Base-by-base conservation (phyloP, 2,113 vertebrate genomes). In the Rhinolophus sinicus region DNA sequence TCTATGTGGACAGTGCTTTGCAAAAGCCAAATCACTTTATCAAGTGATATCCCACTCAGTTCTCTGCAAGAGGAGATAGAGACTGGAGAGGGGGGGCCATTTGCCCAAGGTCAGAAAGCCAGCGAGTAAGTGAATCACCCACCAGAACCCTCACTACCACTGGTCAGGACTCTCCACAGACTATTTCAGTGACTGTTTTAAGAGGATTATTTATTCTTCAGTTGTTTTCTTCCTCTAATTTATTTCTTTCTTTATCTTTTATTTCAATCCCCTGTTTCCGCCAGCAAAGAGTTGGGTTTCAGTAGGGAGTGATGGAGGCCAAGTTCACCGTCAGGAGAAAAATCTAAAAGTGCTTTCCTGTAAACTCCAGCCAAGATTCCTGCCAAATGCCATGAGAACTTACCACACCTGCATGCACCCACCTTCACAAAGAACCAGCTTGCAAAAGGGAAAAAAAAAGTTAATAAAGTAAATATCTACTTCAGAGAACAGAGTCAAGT, bases 381-480 rank as follows among this genome's bases (percentile, higher is more conserved):
- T 98, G 97, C 97, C 98, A 98, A 96, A 96, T 96, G 92, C 98
- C 98, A 98, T 95, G 93, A 95, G 97, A 98, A 98, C 95, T 91
- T 88, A 73, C 67, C 72, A 47, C 11, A 28, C 52, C 33, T 15
- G 6, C 87, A 97, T 76, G 56, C 67, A 97, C 80, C 82, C 92
- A 97, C 81, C 96, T 98, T 97, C 96, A 94, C 97, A 98, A 98
- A 98, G 97, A 97, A 97, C 96, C 97, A 96, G 97, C 33, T 97
- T 97, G 2, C 82, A 97, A 52, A 94, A 35, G 73, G 22, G 47
- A 80, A 62, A 80, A 62, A 62, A 56, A 73, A 52, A 40, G 22
- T 88, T 96, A 44, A 73, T 94, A 76, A 93, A 95, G 78, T 92
- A 97, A 97, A 97, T 97, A 97, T 98, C 87, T 90, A 96, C 87